Evolutionary conservation across 2,888 invertebrate genomes (phyloP).

Genomic region (Sesia apiformis): DNA sequence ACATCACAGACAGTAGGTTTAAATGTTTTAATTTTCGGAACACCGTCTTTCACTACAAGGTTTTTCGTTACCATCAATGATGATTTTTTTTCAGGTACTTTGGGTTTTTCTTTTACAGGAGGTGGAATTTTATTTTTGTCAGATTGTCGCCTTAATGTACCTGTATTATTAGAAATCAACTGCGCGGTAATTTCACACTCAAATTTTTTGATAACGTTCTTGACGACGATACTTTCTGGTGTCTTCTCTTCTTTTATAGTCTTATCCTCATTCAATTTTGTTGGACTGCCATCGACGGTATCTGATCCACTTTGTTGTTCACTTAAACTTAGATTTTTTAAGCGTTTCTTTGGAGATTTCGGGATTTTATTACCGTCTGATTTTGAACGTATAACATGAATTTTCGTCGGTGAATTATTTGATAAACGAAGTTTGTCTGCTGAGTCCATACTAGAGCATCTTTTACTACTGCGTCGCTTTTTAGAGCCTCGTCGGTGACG

Average conservation of each 20-base stretch:
- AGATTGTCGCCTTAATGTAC: conserved; percentile 48
- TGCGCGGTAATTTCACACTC: conserved; percentile 64
- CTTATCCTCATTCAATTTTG: conserved; percentile 25
- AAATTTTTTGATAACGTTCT: conserved; percentile 63
- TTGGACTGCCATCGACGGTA: conserved; percentile 50
- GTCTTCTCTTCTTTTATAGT: conserved; percentile 18
- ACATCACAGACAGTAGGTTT: conserved; percentile 37
- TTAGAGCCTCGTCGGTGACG: conserved; percentile 57
- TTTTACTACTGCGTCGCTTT: conserved; percentile 63
- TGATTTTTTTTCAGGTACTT: conserved; percentile 76
- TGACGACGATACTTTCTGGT: conserved; percentile 45
- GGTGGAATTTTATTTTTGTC: conserved; percentile 38
- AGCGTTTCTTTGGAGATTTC: conserved; percentile 53
- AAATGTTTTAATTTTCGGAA: conserved; percentile 66
- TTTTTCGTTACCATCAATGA: conserved; percentile 69
- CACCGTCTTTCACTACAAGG: conserved; percentile 65
- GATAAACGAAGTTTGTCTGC: conserved; percentile 49
- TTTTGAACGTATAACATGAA: conserved; percentile 56
- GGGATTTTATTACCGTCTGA: conserved; percentile 63
- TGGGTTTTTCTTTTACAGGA: conserved; percentile 66
- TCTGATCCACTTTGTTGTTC: conserved; percentile 55
- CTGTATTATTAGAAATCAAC: conserved; percentile 33
- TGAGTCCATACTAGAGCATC: conserved; percentile 66
- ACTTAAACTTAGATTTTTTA: conserved; percentile 48
- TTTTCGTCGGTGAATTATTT: conserved; percentile 40